A percentile compares a stretch with the other conserved stretches of the same genome.
These are phyloP conservation scores for Chaetodon trifascialis DNA, from an alignment of 2,113 vertebrate genomes.

Conservation along the genomic window DNA sequence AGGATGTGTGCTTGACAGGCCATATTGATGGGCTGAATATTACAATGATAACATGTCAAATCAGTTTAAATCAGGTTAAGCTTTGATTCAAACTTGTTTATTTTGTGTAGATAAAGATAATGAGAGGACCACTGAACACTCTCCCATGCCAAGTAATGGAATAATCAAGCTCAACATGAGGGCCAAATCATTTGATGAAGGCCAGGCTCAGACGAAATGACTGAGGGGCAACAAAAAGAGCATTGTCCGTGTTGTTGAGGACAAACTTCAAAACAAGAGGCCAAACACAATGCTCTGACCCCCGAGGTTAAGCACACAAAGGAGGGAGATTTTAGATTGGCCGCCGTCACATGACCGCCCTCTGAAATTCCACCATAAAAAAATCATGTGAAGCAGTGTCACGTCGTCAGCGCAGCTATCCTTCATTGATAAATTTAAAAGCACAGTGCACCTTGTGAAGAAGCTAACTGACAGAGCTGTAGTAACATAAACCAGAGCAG, in stretches of 20 bases:
- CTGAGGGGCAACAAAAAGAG: conserved; percentile 66
- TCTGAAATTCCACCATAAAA: conserved; percentile 51
- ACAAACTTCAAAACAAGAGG: conserved; percentile 73
- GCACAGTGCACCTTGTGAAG: not conserved
- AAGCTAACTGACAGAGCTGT: not conserved
- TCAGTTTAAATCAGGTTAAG: conserved; percentile 17
- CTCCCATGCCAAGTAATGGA: conserved; percentile 45
- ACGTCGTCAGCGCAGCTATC: conserved; percentile 17
- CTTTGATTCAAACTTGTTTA: conserved; percentile 32
- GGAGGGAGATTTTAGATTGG: conserved; percentile 63
- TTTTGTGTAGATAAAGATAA: conserved; percentile 60
- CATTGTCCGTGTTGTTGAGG: conserved; percentile 70
- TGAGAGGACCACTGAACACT: conserved; percentile 38
- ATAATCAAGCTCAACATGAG: conserved; percentile 56
- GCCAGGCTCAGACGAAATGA: conserved; percentile 60
- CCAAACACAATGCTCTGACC: conserved; percentile 77
- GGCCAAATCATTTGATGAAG: conserved; percentile 72
- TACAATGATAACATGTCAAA: conserved; percentile 2
- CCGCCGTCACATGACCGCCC: conserved; percentile 42
- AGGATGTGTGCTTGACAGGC: not conserved
- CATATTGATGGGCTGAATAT: not conserved
- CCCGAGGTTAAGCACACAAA: conserved; percentile 72
- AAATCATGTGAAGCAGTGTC: conserved; percentile 41
- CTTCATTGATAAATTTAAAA: not conserved
- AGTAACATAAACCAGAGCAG: conserved; percentile 10